Evolutionary conservation across 2,888 invertebrate genomes (phyloP).

Genomic region (Tetanocera ferruginea): DNA sequence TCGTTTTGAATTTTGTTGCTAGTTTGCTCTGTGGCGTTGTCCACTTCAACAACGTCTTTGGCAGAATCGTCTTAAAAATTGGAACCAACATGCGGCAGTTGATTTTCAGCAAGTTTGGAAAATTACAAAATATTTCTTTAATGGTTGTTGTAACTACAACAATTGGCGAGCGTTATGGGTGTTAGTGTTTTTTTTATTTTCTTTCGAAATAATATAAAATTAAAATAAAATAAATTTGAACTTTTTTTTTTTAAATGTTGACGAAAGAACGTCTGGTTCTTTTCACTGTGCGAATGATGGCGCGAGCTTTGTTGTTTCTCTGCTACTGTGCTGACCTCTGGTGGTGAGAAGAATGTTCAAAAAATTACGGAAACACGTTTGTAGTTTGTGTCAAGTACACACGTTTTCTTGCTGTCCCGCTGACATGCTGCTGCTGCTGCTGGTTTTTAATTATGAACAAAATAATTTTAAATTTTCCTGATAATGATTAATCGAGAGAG

Average conservation of each 20-base stretch:
- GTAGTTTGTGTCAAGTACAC: slow-evolving; percentile 63
- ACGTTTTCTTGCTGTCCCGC: slow-evolving; percentile 55
- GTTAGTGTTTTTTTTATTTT: slow-evolving; percentile 23
- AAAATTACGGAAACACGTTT: slow-evolving; percentile 3
- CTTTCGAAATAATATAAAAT: slow-evolving; percentile 30
- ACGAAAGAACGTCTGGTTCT: background rate
- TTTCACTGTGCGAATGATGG: background rate
- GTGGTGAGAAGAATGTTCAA: background rate
- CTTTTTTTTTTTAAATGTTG: slow-evolving; percentile 10
- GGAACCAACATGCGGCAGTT: slow-evolving; percentile 68
- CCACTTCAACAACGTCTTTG: slow-evolving; percentile 56
- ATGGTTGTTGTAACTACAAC: background rate
- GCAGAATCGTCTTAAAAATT: slow-evolving; percentile 51
- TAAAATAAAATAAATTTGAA: slow-evolving; percentile 8
- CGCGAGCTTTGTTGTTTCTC: background rate
- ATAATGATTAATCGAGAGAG: background rate
- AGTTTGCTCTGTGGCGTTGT: slow-evolving; percentile 50
- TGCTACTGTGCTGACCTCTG: background rate
- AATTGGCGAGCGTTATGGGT: background rate
- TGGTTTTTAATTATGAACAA: slow-evolving; percentile 2
- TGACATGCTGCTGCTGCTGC: slow-evolving; percentile 49
- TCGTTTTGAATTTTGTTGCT: slow-evolving; percentile 45
- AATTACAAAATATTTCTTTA: background rate
- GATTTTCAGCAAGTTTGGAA: slow-evolving; percentile 34
- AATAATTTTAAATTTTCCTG: slow-evolving; percentile 3